Evolutionary conservation across 2,113 vertebrate genomes (phyloP).

Genomic region (Erythrolamprus reginae): DNA sequence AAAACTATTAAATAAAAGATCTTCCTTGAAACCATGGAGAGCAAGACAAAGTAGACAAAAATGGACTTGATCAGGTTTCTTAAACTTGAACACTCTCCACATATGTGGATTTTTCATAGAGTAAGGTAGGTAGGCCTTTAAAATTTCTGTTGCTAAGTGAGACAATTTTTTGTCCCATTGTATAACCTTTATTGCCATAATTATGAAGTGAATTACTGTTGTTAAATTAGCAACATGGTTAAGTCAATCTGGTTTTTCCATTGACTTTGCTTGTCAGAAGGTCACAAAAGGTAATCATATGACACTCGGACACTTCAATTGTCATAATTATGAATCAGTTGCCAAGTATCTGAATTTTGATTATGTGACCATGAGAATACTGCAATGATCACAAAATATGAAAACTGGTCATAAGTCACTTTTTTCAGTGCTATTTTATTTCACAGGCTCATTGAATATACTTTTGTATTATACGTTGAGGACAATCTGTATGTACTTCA

Average conservation of each 20-base stretch:
- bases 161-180: neutral
- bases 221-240: neutral
- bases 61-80: neutral
- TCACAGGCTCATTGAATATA: too few species aligned
- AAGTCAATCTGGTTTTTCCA: too few species aligned
- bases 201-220: neutral
- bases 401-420: too few species aligned
- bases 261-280: too few species aligned
- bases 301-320: too few species aligned
- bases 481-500: neutral
- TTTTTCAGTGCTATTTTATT: too few species aligned
- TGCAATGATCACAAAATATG: too few species aligned
- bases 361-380: too few species aligned
- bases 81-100: neutral
- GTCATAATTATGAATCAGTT: too few species aligned
- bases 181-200: neutral
- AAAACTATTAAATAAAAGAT: neutral
- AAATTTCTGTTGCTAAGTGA: neutral
- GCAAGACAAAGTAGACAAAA: neutral
- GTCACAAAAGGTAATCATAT: too few species aligned
- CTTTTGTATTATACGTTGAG: too few species aligned
- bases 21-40: neutral
- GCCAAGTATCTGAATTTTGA: too few species aligned
- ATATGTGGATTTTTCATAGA: neutral
- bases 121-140: neutral